Conservation (phyloP, 2,797 vertebrate species). For the Sebastes matsubarae region DNA sequence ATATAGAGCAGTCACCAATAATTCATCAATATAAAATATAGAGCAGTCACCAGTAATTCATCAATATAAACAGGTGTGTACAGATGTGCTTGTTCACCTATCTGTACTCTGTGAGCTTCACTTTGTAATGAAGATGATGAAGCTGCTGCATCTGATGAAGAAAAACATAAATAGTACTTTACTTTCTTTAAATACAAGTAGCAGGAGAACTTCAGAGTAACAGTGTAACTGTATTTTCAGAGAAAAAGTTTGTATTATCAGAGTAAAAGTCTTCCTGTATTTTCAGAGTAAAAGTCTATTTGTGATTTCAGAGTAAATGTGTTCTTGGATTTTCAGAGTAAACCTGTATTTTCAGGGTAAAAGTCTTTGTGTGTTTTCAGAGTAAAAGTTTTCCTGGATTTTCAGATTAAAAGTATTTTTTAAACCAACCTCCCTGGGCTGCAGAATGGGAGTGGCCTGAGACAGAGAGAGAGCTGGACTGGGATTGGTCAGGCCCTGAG, state of each 20-base stretch:
- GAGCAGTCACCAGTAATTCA: too few relatives aligned
- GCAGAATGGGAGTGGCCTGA: slow-evolving; percentile 41
- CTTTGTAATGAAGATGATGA: background rate
- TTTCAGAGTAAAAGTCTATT: too few relatives aligned
- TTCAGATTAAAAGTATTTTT: background rate
- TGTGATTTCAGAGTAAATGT: too few relatives aligned
- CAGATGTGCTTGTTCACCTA: background rate
- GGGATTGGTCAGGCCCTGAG: slow-evolving; percentile 44
- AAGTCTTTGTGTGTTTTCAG: background rate
- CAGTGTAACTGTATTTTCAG: background rate
- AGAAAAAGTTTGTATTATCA: too few relatives aligned
- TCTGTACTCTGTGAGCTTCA: background rate
- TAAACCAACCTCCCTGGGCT: slow-evolving; percentile 39
- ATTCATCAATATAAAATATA: too few relatives aligned
- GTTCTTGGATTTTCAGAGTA: too few relatives aligned
- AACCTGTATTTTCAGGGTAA: background rate
- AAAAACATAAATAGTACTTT: background rate
- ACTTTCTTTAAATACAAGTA: background rate
- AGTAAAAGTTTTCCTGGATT: background rate
- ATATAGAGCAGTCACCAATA: too few relatives aligned
- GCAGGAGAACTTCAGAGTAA: background rate
- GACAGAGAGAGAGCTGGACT: slow-evolving; percentile 18
- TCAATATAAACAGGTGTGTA: background rate
- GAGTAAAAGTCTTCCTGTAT: too few relatives aligned
- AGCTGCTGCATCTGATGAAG: background rate